These are phyloP conservation scores for Lepidothrix coronata DNA, from an alignment of 2,113 vertebrate species.

Conservation along the genomic window DNA sequence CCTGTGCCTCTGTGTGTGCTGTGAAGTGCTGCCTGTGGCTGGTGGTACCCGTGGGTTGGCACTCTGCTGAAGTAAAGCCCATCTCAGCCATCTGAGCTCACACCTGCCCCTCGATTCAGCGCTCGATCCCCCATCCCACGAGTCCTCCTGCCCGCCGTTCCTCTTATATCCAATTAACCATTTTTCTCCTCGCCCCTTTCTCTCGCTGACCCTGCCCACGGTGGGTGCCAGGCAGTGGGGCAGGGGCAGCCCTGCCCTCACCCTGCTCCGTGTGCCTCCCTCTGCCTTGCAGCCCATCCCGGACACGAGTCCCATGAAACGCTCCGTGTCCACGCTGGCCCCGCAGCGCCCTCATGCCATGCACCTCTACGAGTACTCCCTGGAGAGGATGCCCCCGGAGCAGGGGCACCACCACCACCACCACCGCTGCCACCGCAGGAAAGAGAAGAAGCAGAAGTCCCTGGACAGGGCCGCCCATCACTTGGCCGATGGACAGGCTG, in stretches of 20 bases:
- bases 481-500: conserved; percentile 70
- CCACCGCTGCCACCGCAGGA: conserved; percentile 88
- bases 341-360: conserved; percentile 82
- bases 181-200: neutral
- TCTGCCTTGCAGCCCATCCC: conserved; percentile 79
- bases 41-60: neutral
- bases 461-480: conserved; percentile 81
- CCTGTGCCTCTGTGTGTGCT: neutral
- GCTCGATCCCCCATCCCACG: neutral
- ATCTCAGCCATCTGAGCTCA: neutral
- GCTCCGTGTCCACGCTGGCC: conserved; percentile 86
- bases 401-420: conserved; percentile 86
- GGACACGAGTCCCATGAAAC: conserved; percentile 89
- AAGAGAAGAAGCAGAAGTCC: conserved; percentile 89
- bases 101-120: neutral
- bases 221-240: neutral
- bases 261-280: neutral
- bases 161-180: neutral
- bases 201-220: neutral
- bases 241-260: neutral
- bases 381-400: conserved; percentile 79
- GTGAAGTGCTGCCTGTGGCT: neutral
- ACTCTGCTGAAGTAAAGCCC: neutral
- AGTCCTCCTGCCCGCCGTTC: neutral
- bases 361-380: conserved; percentile 77